These are phyloP conservation scores for Colletes gigas DNA, from an alignment of 1,140 invertebrate genomes.

Conservation along the genomic window DNA sequence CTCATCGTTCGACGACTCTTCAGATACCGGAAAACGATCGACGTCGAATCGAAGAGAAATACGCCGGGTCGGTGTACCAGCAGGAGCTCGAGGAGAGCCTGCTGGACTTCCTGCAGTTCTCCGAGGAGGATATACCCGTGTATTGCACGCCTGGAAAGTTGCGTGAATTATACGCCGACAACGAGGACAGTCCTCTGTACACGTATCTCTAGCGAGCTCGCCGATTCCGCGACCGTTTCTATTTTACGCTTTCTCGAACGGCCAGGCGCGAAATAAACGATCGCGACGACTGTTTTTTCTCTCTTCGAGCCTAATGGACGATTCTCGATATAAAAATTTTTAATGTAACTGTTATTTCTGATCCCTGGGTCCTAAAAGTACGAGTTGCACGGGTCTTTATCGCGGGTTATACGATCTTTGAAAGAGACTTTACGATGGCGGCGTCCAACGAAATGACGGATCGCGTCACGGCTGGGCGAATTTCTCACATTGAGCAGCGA, in stretches of 20 bases:
- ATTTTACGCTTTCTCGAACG: conserved; percentile 31
- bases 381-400: too few relatives aligned
- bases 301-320: not conserved
- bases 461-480: not conserved
- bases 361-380: too few relatives aligned
- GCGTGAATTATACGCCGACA: conserved; percentile 48
- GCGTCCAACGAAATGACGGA: not conserved
- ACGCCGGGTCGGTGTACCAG: conserved; percentile 54
- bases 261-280: not conserved
- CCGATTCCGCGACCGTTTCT: not conserved
- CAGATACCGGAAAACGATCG: conserved; percentile 53
- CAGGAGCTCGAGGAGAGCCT: conserved; percentile 57
- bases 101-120: conserved; percentile 60
- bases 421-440: too few relatives aligned
- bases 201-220: not conserved
- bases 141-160: conserved; percentile 57
- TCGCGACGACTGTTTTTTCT: not conserved
- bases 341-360: too few relatives aligned
- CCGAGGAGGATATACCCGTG: conserved; percentile 58
- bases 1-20: not conserved
- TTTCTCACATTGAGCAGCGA: conserved; percentile 14
- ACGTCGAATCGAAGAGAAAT: conserved; percentile 44
- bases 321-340: too few relatives aligned
- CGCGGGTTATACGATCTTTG: too few relatives aligned
- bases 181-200: conserved; percentile 54